Conservation (phyloP, 1,140 invertebrate species). For the Cyclina sinensis region DNA sequence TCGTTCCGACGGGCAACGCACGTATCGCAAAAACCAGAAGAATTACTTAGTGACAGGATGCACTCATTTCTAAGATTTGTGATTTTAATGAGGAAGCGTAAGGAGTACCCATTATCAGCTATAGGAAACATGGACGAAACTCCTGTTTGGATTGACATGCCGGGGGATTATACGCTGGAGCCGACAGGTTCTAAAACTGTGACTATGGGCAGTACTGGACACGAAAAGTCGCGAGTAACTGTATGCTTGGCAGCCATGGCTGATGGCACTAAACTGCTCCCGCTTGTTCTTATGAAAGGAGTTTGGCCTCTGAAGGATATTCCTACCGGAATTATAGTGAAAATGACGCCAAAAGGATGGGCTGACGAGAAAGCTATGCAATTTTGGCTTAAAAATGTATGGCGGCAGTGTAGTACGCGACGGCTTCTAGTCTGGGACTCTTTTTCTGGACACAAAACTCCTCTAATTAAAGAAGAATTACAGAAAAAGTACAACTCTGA, state of each 20-base stretch:
- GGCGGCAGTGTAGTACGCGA: too few species aligned
- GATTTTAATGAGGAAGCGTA: background rate
- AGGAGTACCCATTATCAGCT: background rate
- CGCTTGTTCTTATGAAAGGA: conserved; percentile 22
- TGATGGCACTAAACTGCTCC: conserved; percentile 32
- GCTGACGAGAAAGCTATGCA: too few species aligned
- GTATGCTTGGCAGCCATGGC: conserved; percentile 15
- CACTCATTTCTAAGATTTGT: conserved; percentile 25
- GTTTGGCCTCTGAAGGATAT: too few species aligned
- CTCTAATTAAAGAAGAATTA: too few species aligned
- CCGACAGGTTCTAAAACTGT: background rate
- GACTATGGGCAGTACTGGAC: conserved; percentile 14
- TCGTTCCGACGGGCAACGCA: background rate
- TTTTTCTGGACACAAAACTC: too few species aligned
- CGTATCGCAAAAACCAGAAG: background rate
- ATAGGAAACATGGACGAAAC: conserved; percentile 58
- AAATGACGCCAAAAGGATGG: too few species aligned
- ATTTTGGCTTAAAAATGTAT: too few species aligned
- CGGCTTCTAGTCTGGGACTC: too few species aligned
- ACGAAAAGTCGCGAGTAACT: conserved; percentile 40
- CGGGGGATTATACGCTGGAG: conserved; percentile 1
- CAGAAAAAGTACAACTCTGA: too few species aligned
- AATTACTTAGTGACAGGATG: background rate
- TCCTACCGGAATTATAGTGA: too few species aligned
- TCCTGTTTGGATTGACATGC: conserved; percentile 37